These are phyloP conservation scores for Pogoniulus pusillus DNA, from an alignment of 2,797 vertebrate species.

Conservation along the genomic window DNA sequence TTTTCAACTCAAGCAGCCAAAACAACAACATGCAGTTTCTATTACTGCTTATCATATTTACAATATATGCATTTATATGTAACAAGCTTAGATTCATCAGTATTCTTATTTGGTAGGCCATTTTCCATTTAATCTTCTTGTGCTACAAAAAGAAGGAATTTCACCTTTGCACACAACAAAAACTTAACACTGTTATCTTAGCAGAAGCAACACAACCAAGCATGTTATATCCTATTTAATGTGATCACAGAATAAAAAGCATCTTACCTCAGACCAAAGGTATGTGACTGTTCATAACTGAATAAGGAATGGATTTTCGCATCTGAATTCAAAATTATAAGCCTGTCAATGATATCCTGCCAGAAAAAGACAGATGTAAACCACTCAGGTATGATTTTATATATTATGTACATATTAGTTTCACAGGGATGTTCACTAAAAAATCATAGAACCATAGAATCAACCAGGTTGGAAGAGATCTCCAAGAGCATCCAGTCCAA, in stretches of 20 bases:
- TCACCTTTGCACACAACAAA: constrained; percentile 1
- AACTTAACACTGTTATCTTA: background rate
- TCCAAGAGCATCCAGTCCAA: too few species aligned
- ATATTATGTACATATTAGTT: background rate
- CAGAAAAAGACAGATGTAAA: constrained; percentile 48
- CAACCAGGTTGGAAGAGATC: too few species aligned
- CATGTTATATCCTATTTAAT: background rate
- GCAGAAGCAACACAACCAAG: constrained; percentile 3
- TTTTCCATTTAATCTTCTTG: constrained; percentile 27
- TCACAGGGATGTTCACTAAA: background rate
- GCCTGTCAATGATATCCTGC: constrained; percentile 93
- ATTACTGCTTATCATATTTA: background rate
- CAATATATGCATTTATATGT: background rate
- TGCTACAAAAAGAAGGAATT: background rate
- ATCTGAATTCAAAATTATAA: constrained; percentile 91
- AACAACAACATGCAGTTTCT: constrained; percentile 1
- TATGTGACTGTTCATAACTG: constrained; percentile 94
- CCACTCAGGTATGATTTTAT: background rate
- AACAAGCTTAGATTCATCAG: background rate
- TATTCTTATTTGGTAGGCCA: background rate
- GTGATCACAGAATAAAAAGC: constrained; percentile 19
- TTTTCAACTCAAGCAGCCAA: background rate
- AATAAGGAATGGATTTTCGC: constrained; percentile 94
- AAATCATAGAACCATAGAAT: too few species aligned
- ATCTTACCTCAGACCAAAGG: constrained; percentile 94